These are phyloP conservation scores for Cantharis nigra DNA, from an alignment of 2,888 invertebrate species.

Conservation along the genomic window DNA sequence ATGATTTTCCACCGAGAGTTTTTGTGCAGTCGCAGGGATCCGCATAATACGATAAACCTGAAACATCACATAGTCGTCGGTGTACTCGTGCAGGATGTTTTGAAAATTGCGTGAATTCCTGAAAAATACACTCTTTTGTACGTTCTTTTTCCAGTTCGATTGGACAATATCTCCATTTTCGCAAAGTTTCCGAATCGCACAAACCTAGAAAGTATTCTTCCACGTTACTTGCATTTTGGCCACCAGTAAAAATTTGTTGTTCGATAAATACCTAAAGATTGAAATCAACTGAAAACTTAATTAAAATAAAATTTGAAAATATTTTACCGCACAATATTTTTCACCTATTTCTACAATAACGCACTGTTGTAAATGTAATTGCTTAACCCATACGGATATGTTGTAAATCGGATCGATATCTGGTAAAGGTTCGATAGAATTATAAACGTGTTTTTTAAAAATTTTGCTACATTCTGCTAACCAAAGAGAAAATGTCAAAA, in stretches of 20 bases:
- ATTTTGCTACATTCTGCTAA: slow-evolving; percentile 32
- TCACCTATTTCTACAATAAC: slow-evolving; percentile 57
- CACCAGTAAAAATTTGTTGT: slow-evolving; percentile 33
- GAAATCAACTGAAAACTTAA: background rate
- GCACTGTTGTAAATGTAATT: slow-evolving; percentile 56
- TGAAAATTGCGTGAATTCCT: slow-evolving; percentile 43
- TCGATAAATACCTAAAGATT: slow-evolving; percentile 49
- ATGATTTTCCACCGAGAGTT: slow-evolving; percentile 44
- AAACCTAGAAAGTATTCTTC: slow-evolving; percentile 55
- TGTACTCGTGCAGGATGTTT: slow-evolving; percentile 51
- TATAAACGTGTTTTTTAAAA: slow-evolving; percentile 38
- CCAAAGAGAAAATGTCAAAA: slow-evolving; percentile 40
- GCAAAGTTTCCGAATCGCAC: slow-evolving; percentile 51
- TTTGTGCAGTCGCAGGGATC: slow-evolving; percentile 45
- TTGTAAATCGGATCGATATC: slow-evolving; percentile 47
- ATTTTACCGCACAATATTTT: slow-evolving; percentile 53
- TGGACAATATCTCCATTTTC: slow-evolving; percentile 54
- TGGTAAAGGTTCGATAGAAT: slow-evolving; percentile 38
- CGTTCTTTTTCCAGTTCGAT: slow-evolving; percentile 43
- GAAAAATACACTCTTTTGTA: slow-evolving; percentile 49
- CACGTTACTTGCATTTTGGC: slow-evolving; percentile 18
- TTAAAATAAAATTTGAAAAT: background rate
- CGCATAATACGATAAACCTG: slow-evolving; percentile 43
- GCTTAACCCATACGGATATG: slow-evolving; percentile 49
- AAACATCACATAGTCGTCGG: slow-evolving; percentile 55